Conservation (phyloP, 2,888 invertebrate genomes). For the Hirtodrosophila histrioides region DNA sequence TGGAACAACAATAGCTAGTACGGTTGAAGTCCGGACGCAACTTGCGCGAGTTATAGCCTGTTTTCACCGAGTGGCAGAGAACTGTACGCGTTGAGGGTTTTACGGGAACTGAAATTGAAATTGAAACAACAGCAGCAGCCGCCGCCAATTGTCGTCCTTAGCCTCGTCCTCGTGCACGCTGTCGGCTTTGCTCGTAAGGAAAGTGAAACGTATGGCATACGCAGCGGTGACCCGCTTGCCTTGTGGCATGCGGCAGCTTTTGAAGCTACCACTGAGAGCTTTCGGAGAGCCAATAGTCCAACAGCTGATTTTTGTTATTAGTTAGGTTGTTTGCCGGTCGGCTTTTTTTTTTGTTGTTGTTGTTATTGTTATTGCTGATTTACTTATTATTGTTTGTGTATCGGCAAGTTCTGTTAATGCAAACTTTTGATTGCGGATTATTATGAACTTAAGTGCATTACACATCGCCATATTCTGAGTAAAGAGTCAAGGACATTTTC, state of each 20-base stretch:
- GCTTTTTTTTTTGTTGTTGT: slow-evolving; percentile 6
- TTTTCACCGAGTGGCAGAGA: slow-evolving; percentile 44
- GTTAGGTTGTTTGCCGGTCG: slow-evolving; percentile 50
- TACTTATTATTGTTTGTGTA: slow-evolving; percentile 21
- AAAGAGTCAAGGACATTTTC: too few species aligned
- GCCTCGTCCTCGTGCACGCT: slow-evolving; percentile 9
- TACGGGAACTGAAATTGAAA: slow-evolving; percentile 78
- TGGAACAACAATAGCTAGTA: slow-evolving; percentile 31
- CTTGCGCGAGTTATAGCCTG: slow-evolving; percentile 27
- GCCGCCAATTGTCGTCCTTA: slow-evolving; percentile 38
- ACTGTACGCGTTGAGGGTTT: slow-evolving; percentile 71
- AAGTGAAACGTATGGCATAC: slow-evolving; percentile 77
- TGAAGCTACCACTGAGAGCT: slow-evolving; percentile 35
- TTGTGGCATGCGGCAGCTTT: slow-evolving; percentile 47
- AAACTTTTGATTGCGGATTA: background rate
- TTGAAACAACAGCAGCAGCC: slow-evolving; percentile 64
- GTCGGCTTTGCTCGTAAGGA: slow-evolving; percentile 59
- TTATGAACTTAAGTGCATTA: too few species aligned
- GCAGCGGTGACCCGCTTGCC: slow-evolving; percentile 64
- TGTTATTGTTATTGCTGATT: slow-evolving; percentile 24
- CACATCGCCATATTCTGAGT: too few species aligned
- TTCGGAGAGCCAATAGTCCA: slow-evolving; percentile 39
- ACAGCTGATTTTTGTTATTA: slow-evolving; percentile 79
- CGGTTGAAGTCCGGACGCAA: slow-evolving; percentile 50
- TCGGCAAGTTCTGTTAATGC: background rate